Percentiles rank a stretch among this genome's conserved stretches.
phyloP scores from a whole-genome alignment of 2,888 invertebrate species.

The Hirtodrosophila cameraria region DNA sequence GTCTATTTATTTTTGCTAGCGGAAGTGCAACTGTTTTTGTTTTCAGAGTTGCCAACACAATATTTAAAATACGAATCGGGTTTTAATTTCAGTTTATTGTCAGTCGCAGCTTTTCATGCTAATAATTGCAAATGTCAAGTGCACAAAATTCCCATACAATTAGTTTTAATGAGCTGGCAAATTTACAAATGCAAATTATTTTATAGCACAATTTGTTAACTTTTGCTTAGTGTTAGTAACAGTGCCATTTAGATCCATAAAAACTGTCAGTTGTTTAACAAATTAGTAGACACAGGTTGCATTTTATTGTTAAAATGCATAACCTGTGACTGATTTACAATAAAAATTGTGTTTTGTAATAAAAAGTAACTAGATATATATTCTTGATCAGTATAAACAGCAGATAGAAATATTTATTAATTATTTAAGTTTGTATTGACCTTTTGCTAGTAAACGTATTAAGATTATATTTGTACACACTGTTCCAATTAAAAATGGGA shows the following conservation, averaged over 20 bases:
- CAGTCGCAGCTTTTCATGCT: constrained; percentile 14
- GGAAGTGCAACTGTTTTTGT: constrained; percentile 16
- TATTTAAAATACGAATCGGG: constrained; percentile 2
- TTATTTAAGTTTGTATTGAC: no score
- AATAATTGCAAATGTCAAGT: constrained; percentile 43
- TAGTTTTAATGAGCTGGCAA: constrained; percentile 46
- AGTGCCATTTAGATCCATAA: neutral
- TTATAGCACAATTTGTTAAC: neutral
- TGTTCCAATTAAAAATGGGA: no score
- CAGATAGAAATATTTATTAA: no score
- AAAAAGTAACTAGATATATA: no score
- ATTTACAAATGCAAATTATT: constrained; percentile 34
- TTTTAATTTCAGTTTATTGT: constrained; percentile 30
- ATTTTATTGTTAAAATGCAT: neutral
- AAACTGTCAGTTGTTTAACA: neutral
- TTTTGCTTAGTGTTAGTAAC: neutral
- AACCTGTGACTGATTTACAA: no score
- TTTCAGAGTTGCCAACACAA: constrained; percentile 14
- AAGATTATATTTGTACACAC: no score
- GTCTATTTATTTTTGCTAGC: constrained; percentile 28
- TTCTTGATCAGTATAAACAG: no score
- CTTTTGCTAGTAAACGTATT: no score
- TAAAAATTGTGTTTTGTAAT: neutral
- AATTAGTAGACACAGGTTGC: neutral
- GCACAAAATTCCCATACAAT: constrained; percentile 39